phyloP scores from a whole-genome alignment of 2,113 vertebrate species.

The Arenaria interpres region DNA sequence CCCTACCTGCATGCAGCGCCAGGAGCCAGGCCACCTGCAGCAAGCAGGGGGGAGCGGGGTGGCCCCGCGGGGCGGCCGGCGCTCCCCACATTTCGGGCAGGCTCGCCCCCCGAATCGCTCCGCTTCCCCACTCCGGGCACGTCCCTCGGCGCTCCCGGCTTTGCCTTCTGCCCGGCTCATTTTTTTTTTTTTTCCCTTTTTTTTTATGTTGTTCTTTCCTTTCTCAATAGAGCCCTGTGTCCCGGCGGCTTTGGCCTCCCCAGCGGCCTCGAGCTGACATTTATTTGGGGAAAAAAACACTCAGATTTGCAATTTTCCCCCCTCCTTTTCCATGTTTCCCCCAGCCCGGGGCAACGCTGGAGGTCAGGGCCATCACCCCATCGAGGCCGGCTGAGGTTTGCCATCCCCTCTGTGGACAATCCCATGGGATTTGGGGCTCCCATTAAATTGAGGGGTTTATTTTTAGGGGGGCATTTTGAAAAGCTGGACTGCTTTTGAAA shows the following conservation, averaged over 20 bases:
- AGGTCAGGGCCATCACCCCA: background rate
- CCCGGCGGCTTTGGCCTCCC: background rate
- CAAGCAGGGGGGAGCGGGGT: background rate
- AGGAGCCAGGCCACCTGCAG: slow-evolving; percentile 46
- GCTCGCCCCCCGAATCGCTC: slow-evolving; percentile 11
- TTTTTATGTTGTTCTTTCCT: background rate
- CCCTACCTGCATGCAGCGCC: slow-evolving; percentile 45
- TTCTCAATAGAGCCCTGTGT: slow-evolving; percentile 56
- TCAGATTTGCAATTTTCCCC: background rate
- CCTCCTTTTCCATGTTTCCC: background rate
- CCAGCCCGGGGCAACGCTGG: accelerated
- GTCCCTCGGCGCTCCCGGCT: slow-evolving; percentile 19
- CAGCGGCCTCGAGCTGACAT: slow-evolving; percentile 17
- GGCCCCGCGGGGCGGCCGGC: background rate
- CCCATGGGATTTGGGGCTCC: background rate
- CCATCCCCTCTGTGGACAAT: accelerated
- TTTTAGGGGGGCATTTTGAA: background rate
- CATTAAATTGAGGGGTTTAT: background rate
- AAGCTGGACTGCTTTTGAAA: background rate
- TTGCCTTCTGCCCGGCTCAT: background rate
- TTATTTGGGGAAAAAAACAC: background rate
- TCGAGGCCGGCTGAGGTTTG: background rate
- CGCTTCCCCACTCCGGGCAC: slow-evolving; percentile 38
- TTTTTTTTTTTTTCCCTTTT: background rate
- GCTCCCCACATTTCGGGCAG: slow-evolving; percentile 59